Conservation (phyloP, 2,888 invertebrate genomes). For the Harpalus rubripes region DNA sequence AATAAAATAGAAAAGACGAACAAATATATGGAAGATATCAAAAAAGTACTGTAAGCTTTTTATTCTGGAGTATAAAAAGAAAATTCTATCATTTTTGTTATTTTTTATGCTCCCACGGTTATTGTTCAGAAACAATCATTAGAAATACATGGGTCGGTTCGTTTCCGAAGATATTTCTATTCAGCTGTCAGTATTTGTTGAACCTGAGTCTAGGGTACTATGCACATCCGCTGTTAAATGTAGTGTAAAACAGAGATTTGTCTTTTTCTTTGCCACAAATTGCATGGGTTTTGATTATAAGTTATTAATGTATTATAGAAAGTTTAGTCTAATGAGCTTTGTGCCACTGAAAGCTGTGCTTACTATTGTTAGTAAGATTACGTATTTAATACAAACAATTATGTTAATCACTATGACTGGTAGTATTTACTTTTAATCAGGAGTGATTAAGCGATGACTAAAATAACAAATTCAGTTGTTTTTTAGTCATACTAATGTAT, state of each 20-base stretch:
- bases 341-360: background rate
- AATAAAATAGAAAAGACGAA: slow-evolving; percentile 31
- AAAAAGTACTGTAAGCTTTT: slow-evolving; percentile 29
- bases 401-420: background rate
- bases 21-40: slow-evolving; percentile 28
- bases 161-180: slow-evolving; percentile 7
- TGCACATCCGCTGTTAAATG: background rate
- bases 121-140: slow-evolving; percentile 18
- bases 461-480: too few species aligned
- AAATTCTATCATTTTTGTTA: slow-evolving; percentile 29
- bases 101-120: slow-evolving; percentile 12
- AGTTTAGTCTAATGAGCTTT: background rate
- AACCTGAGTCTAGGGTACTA: background rate
- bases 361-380: background rate
- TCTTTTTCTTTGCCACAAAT: background rate
- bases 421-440: too few species aligned
- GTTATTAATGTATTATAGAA: background rate
- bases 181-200: background rate
- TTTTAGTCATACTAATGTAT: too few species aligned
- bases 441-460: too few species aligned
- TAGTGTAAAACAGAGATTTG: background rate
- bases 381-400: background rate
- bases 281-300: background rate
- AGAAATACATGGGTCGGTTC: slow-evolving; percentile 12
- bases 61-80: slow-evolving; percentile 30